These are phyloP conservation scores for Laticauda laticaudata DNA, from an alignment of 2,113 vertebrate species.

Conservation along the genomic window DNA sequence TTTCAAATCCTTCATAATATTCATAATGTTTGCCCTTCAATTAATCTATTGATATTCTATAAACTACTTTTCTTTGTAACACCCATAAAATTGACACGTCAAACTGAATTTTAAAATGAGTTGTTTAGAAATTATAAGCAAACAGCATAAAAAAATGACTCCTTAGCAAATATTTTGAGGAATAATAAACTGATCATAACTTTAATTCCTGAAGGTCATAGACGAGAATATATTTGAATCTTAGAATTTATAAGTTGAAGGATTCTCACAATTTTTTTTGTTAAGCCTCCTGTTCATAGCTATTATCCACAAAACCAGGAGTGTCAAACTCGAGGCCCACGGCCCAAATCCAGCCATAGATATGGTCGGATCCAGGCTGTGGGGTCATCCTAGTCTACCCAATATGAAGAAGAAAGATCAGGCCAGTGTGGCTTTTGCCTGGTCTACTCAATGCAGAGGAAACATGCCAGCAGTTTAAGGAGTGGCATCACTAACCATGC, in stretches of 20 bases:
- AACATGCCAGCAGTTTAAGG: too few species aligned
- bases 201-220: neutral
- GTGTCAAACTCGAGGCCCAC: too few species aligned
- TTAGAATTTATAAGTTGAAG: neutral
- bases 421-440: too few species aligned
- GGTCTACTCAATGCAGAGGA: too few species aligned
- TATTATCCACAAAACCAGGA: neutral
- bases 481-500: too few species aligned
- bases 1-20: slow-evolving; percentile 36
- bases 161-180: neutral
- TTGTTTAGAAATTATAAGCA: slow-evolving; percentile 2
- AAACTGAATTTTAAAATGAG: neutral
- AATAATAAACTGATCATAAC: neutral
- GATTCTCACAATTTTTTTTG: neutral
- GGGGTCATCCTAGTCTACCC: too few species aligned
- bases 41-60: slow-evolving; percentile 6
- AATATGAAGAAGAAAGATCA: too few species aligned
- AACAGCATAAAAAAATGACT: slow-evolving; percentile 1
- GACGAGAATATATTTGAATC: neutral
- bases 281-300: neutral
- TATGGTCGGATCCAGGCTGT: too few species aligned
- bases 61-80: neutral
- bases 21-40: slow-evolving; percentile 11
- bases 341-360: too few species aligned
- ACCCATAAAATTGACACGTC: neutral